A percentile compares a stretch with the other conserved stretches of the same genome.
Evolutionary conservation across 2,113 vertebrate species (phyloP).

Genomic region (Nibea coibor): DNA sequence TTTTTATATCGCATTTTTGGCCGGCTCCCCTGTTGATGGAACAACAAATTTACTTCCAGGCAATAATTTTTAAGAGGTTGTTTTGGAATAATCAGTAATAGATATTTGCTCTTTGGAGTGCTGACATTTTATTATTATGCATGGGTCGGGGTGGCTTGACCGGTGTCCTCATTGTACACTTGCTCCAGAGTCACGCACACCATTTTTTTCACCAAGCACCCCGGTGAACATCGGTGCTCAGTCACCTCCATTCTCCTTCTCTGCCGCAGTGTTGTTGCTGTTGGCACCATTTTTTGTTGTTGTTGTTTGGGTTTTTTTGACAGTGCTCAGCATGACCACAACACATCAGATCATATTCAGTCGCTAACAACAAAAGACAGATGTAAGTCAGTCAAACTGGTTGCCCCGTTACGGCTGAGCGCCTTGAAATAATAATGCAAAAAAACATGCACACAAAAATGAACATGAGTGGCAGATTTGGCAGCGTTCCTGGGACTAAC

Average conservation of each 20-base stretch:
- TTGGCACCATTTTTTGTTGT: background rate
- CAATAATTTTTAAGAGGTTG: background rate
- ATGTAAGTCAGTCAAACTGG: slow-evolving; percentile 4
- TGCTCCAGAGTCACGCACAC: background rate
- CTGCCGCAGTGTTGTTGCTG: background rate
- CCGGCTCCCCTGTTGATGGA: background rate
- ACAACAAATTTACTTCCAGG: background rate
- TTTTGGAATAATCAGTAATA: background rate
- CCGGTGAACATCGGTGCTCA: background rate
- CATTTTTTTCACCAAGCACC: background rate
- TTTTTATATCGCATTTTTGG: background rate
- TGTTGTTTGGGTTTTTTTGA: slow-evolving; percentile 21
- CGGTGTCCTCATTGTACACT: background rate
- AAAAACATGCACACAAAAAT: background rate
- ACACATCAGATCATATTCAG: slow-evolving; percentile 9
- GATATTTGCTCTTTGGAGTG: background rate
- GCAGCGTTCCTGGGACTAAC: slow-evolving; percentile 8
- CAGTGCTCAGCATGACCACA: background rate
- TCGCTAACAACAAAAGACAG: background rate
- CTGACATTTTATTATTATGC: background rate
- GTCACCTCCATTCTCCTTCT: background rate
- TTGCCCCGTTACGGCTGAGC: background rate
- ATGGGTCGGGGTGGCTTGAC: background rate
- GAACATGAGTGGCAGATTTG: slow-evolving; percentile 7
- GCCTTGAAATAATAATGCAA: background rate